These are phyloP conservation scores for Eudorcas thomsonii DNA, from an alignment of 2,113 vertebrate species.

Conservation along the genomic window DNA sequence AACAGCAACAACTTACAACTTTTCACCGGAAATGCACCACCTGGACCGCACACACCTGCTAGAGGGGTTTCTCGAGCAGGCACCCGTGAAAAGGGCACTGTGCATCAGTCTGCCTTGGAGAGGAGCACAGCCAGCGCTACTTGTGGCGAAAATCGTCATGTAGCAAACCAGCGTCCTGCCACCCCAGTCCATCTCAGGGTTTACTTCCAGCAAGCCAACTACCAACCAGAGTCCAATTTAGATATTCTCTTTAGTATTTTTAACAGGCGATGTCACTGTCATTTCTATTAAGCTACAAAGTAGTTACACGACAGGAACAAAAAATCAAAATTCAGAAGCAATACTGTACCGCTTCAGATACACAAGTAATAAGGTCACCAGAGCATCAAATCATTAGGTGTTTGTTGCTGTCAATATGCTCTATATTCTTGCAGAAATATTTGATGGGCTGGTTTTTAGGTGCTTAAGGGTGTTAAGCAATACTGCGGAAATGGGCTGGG, in stretches of 20 bases:
- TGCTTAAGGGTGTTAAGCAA: not conserved
- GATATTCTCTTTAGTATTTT: not conserved
- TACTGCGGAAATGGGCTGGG: fast-evolving
- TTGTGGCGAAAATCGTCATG: fast-evolving
- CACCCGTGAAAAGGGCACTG: fast-evolving
- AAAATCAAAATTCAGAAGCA: not conserved
- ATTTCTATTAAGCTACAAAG: not conserved
- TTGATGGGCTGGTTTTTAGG: fast-evolving
- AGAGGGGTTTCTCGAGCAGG: fast-evolving
- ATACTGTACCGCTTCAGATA: fast-evolving
- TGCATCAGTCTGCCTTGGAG: fast-evolving
- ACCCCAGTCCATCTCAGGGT: fast-evolving
- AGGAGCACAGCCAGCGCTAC: fast-evolving
- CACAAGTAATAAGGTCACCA: not conserved
- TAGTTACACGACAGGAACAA: not conserved
- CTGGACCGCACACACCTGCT: not conserved
- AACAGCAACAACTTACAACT: fast-evolving
- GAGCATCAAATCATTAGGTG: not conserved
- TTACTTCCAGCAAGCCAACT: not conserved
- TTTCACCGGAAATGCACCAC: not conserved
- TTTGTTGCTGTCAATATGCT: too few species aligned
- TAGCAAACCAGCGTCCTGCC: not conserved
- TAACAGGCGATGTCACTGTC: not conserved
- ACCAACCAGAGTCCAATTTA: not conserved
- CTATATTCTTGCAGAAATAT: not conserved